Evolutionary conservation across 1,140 invertebrate species (phyloP).

Genomic region (Drosophila nasuta): DNA sequence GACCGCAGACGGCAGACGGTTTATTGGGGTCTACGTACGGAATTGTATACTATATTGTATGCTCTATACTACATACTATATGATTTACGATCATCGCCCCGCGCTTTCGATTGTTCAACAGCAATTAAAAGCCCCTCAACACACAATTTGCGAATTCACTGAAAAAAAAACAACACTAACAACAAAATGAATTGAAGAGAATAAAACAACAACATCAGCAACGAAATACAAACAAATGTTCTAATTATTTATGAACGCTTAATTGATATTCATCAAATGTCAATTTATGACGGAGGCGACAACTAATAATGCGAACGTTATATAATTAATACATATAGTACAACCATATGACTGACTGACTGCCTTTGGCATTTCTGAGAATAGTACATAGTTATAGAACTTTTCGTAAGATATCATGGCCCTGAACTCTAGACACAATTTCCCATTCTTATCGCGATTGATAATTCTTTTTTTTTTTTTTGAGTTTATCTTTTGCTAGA

Average conservation of each 20-base stretch:
- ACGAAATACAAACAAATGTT: slow-evolving; percentile 8
- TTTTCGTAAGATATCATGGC: not conserved
- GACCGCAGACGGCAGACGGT: not conserved
- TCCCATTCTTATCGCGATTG: not conserved
- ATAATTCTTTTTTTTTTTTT: not conserved
- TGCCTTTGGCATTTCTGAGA: not conserved
- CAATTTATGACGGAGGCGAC: slow-evolving; percentile 52
- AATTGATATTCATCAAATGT: slow-evolving; percentile 65
- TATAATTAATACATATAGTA: slow-evolving; percentile 16
- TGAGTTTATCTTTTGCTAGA: not conserved
- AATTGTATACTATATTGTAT: not conserved
- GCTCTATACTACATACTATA: not conserved
- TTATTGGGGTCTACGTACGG: slow-evolving; percentile 12
- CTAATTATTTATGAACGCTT: slow-evolving; percentile 63
- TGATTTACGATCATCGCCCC: slow-evolving; percentile 13
- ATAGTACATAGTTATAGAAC: not conserved
- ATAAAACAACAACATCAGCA: not conserved
- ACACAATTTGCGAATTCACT: slow-evolving; percentile 19
- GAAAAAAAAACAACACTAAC: not conserved
- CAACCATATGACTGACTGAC: not conserved
- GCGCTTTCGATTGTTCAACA: slow-evolving; percentile 5
- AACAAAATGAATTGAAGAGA: no score
- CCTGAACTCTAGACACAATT: slow-evolving; percentile 10
- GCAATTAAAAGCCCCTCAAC: slow-evolving; percentile 30
- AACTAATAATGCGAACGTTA: slow-evolving; percentile 14